Evolutionary conservation across 2,888 invertebrate species (phyloP).

Genomic region (Diachrysia chrysitis): DNA sequence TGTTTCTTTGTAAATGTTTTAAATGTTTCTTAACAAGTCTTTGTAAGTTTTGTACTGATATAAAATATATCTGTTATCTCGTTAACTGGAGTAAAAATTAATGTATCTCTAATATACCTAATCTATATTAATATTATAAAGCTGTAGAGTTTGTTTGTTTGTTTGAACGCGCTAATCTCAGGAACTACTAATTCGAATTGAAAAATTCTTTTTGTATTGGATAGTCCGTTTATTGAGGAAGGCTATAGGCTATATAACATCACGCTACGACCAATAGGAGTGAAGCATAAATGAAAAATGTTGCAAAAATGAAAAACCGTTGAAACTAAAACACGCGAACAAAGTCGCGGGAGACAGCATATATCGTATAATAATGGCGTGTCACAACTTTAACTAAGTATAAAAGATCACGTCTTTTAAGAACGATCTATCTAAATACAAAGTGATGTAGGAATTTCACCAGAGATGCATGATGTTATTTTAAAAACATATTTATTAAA

Average conservation of each 20-base stretch:
- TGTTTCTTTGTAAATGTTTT: conserved; percentile 3
- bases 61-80: not conserved
- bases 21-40: not conserved
- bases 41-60: not conserved
- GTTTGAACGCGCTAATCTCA: no score
- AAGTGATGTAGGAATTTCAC: not conserved
- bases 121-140: no score
- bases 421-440: not conserved
- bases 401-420: not conserved
- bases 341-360: no score
- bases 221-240: no score
- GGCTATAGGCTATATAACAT: no score
- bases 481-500: not conserved
- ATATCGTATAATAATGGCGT: not conserved
- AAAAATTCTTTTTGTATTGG: no score
- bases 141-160: no score
- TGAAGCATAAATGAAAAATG: no score
- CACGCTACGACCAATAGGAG: no score
- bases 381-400: not conserved
- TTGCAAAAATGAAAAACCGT: no score
- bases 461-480: not conserved
- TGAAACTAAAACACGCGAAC: no score
- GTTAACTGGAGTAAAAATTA: not conserved
- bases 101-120: not conserved
- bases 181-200: no score